phyloP scores from a whole-genome alignment of 2,888 invertebrate genomes.

The Macaria notata region DNA sequence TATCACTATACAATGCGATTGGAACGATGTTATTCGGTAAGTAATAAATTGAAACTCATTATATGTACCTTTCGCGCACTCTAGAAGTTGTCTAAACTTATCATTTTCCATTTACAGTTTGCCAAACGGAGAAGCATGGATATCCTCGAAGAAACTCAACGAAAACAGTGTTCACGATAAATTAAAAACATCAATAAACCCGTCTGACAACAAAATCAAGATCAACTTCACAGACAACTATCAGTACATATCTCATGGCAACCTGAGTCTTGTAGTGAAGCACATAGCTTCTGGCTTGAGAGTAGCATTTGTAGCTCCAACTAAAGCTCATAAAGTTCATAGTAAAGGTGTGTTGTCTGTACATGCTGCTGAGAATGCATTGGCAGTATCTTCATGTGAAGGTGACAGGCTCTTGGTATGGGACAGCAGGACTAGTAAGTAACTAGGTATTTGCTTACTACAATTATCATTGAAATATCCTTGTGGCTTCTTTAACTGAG shows the following conservation, averaged over 20 bases:
- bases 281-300: constrained; percentile 66
- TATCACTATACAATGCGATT: constrained; percentile 77
- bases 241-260: constrained; percentile 65
- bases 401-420: constrained; percentile 83
- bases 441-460: not conserved
- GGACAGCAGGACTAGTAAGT: constrained; percentile 83
- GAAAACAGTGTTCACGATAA: constrained; percentile 67
- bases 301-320: constrained; percentile 77
- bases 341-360: constrained; percentile 79
- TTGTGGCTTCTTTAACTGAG: no score
- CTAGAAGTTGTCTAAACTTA: not conserved
- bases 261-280: constrained; percentile 67
- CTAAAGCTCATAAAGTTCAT: constrained; percentile 71
- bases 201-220: constrained; percentile 66
- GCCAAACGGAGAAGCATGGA: constrained; percentile 73
- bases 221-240: constrained; percentile 64
- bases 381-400: constrained; percentile 84
- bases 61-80: not conserved
- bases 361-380: constrained; percentile 79
- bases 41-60: not conserved
- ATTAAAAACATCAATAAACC: constrained; percentile 55
- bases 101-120: constrained; percentile 52
- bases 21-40: constrained; percentile 79
- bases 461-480: no score
- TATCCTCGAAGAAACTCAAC: constrained; percentile 72